Conservation (phyloP, 1,140 invertebrate species). For the Microplitis demolitor region DNA sequence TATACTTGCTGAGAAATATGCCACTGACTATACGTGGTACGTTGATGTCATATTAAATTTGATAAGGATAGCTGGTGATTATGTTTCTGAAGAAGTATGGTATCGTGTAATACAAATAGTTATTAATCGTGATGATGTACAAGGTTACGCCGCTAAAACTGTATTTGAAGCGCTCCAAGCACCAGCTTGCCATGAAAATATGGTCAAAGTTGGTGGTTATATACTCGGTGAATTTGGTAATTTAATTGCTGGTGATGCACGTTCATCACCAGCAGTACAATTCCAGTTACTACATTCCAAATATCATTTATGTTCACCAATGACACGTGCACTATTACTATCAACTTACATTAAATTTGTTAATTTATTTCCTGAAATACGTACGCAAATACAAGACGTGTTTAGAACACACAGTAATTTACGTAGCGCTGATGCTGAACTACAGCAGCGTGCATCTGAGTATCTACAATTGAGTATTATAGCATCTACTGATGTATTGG, state of each 20-base stretch:
- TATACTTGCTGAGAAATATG: slow-evolving; percentile 99
- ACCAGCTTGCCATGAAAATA: slow-evolving; percentile 99
- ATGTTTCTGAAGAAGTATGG: slow-evolving; percentile 98
- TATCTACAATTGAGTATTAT: slow-evolving; percentile 97
- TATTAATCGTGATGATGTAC: slow-evolving; percentile 98
- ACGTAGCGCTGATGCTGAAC: slow-evolving; percentile 95
- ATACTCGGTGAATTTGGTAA: slow-evolving; percentile 99
- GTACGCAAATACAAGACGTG: slow-evolving; percentile 94
- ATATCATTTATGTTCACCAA: slow-evolving; percentile 96
- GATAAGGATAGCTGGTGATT: slow-evolving; percentile 99
- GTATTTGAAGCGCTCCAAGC: slow-evolving; percentile 99
- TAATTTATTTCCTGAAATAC: slow-evolving; percentile 99
- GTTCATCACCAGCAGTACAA: slow-evolving; percentile 94
- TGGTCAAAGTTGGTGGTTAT: slow-evolving; percentile 99
- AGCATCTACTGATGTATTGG: slow-evolving; percentile 95
- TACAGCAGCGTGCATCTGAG: slow-evolving; percentile 98
- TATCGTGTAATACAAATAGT: slow-evolving; percentile 99
- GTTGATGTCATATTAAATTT: slow-evolving; percentile 99
- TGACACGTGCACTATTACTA: slow-evolving; percentile 92
- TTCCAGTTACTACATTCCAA: slow-evolving; percentile 98
- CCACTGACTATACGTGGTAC: slow-evolving; percentile 98
- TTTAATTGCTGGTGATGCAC: slow-evolving; percentile 96
- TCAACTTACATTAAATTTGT: slow-evolving; percentile 99
- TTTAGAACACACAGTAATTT: slow-evolving; percentile 96
- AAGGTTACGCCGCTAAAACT: slow-evolving; percentile 99